A percentile compares a stretch with the other conserved stretches of the same genome.
Conservation (phyloP, 2,888 invertebrate species). For the Melangyna quadrimaculata region DNA sequence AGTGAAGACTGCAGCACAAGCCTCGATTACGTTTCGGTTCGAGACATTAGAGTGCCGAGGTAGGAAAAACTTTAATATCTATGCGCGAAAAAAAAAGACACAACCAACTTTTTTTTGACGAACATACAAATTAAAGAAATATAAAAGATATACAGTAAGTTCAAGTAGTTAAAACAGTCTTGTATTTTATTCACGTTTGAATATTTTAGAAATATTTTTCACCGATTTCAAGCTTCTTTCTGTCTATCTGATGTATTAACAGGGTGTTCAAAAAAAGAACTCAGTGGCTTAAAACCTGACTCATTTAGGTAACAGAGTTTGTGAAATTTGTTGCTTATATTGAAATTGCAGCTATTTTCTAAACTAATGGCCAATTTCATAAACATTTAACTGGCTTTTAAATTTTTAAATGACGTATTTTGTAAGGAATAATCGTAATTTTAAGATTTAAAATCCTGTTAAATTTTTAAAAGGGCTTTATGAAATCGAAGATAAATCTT, state of each 20-base stretch:
- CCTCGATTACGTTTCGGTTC: slow-evolving; percentile 47
- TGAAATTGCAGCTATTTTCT: too few relatives aligned
- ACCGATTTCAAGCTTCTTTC: slow-evolving; percentile 24
- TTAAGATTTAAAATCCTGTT: too few relatives aligned
- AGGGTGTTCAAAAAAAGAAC: too few relatives aligned
- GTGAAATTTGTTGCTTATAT: too few relatives aligned
- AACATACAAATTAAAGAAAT: neutral
- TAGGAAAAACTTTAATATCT: slow-evolving; percentile 41
- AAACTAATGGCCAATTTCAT: too few relatives aligned
- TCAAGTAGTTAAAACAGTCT: slow-evolving; percentile 24
- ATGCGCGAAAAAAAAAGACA: slow-evolving; percentile 34
- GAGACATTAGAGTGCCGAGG: slow-evolving; percentile 23
- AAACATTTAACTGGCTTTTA: too few relatives aligned
- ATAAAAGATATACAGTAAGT: slow-evolving; percentile 24
- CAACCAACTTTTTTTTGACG: slow-evolving; percentile 43
- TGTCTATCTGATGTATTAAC: neutral
- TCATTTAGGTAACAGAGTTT: too few relatives aligned
- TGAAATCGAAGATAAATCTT: too few relatives aligned
- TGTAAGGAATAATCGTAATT: too few relatives aligned
- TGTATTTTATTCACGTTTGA: slow-evolving; percentile 18
- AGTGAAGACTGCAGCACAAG: slow-evolving; percentile 51
- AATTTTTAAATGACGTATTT: too few relatives aligned
- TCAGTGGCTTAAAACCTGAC: too few relatives aligned
- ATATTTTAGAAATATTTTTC: slow-evolving; percentile 17
- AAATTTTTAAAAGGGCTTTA: too few relatives aligned